Evolutionary conservation across 2,888 invertebrate genomes (phyloP), one percentile per base, ranked within the genome.

Genomic region (Coenonympha glycerion): DNA sequence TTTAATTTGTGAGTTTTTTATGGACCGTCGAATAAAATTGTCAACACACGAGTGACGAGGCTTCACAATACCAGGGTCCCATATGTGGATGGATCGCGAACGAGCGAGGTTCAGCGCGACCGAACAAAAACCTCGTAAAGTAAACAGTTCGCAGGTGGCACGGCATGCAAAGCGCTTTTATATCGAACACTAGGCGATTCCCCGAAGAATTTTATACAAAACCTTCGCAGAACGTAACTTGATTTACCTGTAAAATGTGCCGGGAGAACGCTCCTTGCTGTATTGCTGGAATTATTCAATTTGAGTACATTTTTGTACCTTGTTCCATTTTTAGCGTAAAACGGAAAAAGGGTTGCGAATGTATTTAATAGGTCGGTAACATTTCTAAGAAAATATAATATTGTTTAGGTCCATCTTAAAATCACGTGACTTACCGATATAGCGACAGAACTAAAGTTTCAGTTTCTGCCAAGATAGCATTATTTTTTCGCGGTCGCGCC

Each of bases 81-180:
- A 65, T 64, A 63, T 68, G 68, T 46, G 59, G 56, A 53, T 48
- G 49, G 52, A 58, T 51, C 41, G 49, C 15, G 48, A 44, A 44
- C 18, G 31, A 31, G 31, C 47, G 51, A 50, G 51, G 46, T 24
- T 44, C 30, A 49, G 41, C 55, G 44, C 30, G 49, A 45, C 55
- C 53, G 56, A 64, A 68, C 63, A 68, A 68, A 66, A 62, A 58
- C 39, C 58, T 56, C 63, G 60, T 68, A 68, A 65, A 66, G 55
- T 59, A 61, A 58, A 58, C 63, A 56, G 51, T 44, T 44, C 55
- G 64, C 62, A 61, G 59, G 64, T 62, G 65, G 60, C 65, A 67
- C 61, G 65, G 60, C 65, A 67, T 65, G 63, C 62, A 66, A 65
- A 66, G 65, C 57, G 56, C 55, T 58, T 58, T 57, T 53, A 52